These are phyloP conservation scores for Drosophila ochracea DNA, from an alignment of 2,888 invertebrate genomes.

Conservation along the genomic window DNA sequence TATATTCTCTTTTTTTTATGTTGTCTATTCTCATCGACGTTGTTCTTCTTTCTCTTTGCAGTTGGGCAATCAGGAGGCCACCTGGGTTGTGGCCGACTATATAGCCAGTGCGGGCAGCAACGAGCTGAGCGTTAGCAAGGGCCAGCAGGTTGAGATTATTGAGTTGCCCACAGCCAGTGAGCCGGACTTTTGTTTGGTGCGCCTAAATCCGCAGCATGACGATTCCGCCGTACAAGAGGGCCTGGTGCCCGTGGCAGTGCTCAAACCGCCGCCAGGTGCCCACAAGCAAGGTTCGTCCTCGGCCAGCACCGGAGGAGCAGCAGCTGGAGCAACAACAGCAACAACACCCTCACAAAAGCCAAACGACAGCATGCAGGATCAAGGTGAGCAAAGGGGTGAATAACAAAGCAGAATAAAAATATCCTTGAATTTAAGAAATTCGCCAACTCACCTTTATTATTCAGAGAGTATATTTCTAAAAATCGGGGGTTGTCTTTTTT, in stretches of 20 bases:
- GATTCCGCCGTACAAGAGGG: conserved; percentile 89
- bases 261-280: conserved; percentile 90
- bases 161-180: conserved; percentile 89
- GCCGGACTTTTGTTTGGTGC: conserved; percentile 90
- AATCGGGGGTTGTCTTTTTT: too few species aligned
- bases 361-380: conserved; percentile 83
- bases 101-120: conserved; percentile 90
- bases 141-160: conserved; percentile 97
- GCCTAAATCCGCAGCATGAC: conserved; percentile 87
- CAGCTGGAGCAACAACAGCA: conserved; percentile 22
- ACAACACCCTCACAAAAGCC: conserved; percentile 72
- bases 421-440: background rate
- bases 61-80: conserved; percentile 93
- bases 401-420: background rate
- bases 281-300: conserved; percentile 80
- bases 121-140: conserved; percentile 94
- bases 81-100: conserved; percentile 96
- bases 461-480: background rate
- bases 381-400: conserved; percentile 66
- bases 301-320: conserved; percentile 24
- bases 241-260: conserved; percentile 91
- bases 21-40: conserved; percentile 28
- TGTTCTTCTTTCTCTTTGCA: conserved; percentile 83
- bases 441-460: background rate
- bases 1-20: background rate